Evolutionary conservation across 2,113 vertebrate species (phyloP).

Genomic region (Candoia aspera): DNA sequence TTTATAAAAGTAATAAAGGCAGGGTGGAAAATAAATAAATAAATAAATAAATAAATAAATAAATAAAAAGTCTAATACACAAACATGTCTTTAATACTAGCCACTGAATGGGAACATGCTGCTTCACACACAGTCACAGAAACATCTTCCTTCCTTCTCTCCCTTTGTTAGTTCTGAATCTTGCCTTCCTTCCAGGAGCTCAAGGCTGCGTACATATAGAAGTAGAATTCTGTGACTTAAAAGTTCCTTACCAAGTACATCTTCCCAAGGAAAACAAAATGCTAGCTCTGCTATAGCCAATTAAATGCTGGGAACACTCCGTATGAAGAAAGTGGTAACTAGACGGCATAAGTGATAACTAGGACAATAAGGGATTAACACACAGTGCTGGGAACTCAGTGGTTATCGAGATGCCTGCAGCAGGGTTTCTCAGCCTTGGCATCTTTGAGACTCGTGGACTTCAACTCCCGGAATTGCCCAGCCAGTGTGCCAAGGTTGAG

Average conservation of each 20-base stretch:
- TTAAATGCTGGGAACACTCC: background rate
- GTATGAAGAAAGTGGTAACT: background rate
- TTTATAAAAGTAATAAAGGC: no score
- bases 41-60: no score
- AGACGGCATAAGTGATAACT: background rate
- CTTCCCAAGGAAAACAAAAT: background rate
- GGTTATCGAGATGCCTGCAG: background rate
- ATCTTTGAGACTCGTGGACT: background rate
- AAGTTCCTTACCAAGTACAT: background rate
- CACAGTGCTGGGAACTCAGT: background rate
- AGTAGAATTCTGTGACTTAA: background rate
- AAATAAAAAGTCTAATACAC: no score
- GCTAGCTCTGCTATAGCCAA: background rate
- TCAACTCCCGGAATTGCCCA: background rate
- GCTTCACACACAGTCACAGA: no score
- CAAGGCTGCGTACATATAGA: no score
- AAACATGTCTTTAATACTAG: no score
- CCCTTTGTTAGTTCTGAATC: no score
- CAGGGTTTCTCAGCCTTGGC: background rate
- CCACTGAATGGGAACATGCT: no score
- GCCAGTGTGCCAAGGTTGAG: background rate
- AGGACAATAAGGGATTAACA: background rate
- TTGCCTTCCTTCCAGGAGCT: no score
- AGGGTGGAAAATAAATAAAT: no score
- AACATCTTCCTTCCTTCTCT: no score